Conservation (phyloP, 1,140 invertebrate genomes). For the Physella acuta region DNA sequence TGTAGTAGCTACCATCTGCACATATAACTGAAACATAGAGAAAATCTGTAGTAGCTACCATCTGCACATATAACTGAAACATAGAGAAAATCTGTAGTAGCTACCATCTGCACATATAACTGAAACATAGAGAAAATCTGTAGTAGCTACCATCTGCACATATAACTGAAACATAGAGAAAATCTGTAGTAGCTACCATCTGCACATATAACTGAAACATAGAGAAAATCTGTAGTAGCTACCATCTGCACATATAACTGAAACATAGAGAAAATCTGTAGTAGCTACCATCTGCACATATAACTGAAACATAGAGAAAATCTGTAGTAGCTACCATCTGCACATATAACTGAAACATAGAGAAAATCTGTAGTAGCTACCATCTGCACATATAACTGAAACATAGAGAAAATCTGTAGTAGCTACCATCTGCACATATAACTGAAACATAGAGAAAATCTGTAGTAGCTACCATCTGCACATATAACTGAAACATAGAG, state of each 20-base stretch:
- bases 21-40: slow-evolving; percentile 79
- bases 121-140: slow-evolving; percentile 83
- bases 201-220: slow-evolving; percentile 76
- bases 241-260: slow-evolving; percentile 87
- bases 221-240: slow-evolving; percentile 97
- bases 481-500: slow-evolving; percentile 79
- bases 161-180: slow-evolving; percentile 73
- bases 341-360: slow-evolving; percentile 80
- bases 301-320: slow-evolving; percentile 77
- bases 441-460: slow-evolving; percentile 79
- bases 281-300: slow-evolving; percentile 96
- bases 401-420: slow-evolving; percentile 93
- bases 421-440: slow-evolving; percentile 94
- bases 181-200: slow-evolving; percentile 98
- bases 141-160: slow-evolving; percentile 97
- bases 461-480: slow-evolving; percentile 96
- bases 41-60: slow-evolving; percentile 96
- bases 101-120: slow-evolving; percentile 91
- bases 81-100: slow-evolving; percentile 96
- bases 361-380: slow-evolving; percentile 95
- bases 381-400: slow-evolving; percentile 84
- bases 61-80: slow-evolving; percentile 81
- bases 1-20: slow-evolving; percentile 96
- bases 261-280: slow-evolving; percentile 90
- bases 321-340: slow-evolving; percentile 96